Evolutionary conservation across 2,113 vertebrate genomes (phyloP).

Genomic region (Struthidea cinerea): DNA sequence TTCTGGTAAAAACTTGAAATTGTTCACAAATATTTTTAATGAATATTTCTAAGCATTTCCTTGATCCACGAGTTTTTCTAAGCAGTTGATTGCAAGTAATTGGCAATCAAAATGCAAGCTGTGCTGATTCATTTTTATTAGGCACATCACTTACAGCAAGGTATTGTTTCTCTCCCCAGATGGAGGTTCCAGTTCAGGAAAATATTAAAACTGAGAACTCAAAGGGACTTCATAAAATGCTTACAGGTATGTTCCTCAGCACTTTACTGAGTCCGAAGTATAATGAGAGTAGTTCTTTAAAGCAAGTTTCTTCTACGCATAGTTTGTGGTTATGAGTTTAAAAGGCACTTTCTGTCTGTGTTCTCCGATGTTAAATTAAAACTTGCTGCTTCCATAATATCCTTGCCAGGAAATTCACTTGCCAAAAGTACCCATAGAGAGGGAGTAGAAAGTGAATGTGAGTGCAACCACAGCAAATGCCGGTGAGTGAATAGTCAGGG

Average conservation of each 20-base stretch:
- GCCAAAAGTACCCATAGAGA: neutral
- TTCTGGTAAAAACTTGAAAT: neutral
- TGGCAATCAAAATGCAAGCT: conserved; percentile 46
- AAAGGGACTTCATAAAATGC: neutral
- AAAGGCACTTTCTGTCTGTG: neutral
- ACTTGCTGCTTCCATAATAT: neutral
- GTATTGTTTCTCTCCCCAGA: conserved; percentile 12
- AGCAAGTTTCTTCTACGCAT: neutral
- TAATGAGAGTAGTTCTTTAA: neutral
- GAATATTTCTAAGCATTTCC: neutral
- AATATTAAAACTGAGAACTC: neutral
- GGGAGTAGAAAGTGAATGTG: neutral
- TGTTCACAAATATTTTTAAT: neutral
- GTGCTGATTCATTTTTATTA: conserved; percentile 28
- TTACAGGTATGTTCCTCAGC: neutral
- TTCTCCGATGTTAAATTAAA: neutral
- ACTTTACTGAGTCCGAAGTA: neutral
- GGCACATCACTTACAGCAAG: neutral
- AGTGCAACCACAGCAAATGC: neutral
- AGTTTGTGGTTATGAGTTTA: neutral
- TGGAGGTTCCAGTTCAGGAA: neutral
- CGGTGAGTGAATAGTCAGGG: neutral
- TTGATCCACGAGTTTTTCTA: neutral
- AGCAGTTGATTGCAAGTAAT: conserved; percentile 15
- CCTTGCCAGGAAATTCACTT: neutral